A percentile compares a stretch with the other conserved stretches of the same genome.
These are phyloP conservation scores for Zygaena filipendulae DNA, from an alignment of 2,888 invertebrate genomes.

Conservation along the genomic window DNA sequence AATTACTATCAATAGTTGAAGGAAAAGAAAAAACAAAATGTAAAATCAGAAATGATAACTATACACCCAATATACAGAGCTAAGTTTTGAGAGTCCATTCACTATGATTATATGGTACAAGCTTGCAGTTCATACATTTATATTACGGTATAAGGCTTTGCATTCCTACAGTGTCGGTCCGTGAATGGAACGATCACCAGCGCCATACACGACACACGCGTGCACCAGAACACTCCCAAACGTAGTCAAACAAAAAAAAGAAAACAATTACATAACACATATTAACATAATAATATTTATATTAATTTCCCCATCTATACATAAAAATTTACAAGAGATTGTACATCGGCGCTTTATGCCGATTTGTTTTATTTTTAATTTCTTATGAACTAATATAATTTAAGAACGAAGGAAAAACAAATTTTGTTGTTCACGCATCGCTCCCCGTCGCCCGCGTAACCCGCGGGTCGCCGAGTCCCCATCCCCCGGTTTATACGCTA, in stretches of 20 bases:
- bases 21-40: constrained; percentile 51
- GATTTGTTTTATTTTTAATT: no score
- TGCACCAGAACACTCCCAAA: constrained; percentile 27
- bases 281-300: no score
- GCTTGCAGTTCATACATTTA: constrained; percentile 43
- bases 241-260: constrained; percentile 30
- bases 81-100: constrained; percentile 48
- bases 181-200: constrained; percentile 21
- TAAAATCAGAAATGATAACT: constrained; percentile 53
- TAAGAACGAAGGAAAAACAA: constrained; percentile 33
- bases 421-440: constrained; percentile 12
- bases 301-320: constrained; percentile 64
- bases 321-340: constrained; percentile 64
- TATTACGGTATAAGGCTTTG: constrained; percentile 59
- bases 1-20: constrained; percentile 64
- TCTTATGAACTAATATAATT: constrained; percentile 42
- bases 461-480: constrained; percentile 23
- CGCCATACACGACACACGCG: constrained; percentile 36
- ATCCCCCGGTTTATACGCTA: constrained; percentile 15
- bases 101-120: constrained; percentile 56
- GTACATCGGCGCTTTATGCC: constrained; percentile 39
- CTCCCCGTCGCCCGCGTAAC: constrained; percentile 23
- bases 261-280: constrained; percentile 46
- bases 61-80: constrained; percentile 67
- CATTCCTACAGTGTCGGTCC: constrained; percentile 38